These are phyloP conservation scores for Poecilia gillii DNA, from an alignment of 2,797 vertebrate genomes.

Conservation along the genomic window DNA sequence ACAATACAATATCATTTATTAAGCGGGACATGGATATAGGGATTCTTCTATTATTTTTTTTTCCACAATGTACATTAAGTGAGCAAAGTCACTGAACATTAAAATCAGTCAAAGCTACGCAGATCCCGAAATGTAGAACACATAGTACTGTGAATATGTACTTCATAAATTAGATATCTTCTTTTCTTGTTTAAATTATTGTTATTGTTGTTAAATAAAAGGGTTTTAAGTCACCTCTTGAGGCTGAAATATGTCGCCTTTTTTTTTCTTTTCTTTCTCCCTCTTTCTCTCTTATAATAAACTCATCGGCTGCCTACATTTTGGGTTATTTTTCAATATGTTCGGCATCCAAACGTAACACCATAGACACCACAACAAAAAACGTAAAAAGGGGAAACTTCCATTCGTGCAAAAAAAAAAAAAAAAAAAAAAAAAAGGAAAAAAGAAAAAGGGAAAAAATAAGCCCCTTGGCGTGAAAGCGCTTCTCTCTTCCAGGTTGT, in stretches of 20 bases:
- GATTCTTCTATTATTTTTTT: slow-evolving; percentile 78
- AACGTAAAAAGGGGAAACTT: slow-evolving; percentile 71
- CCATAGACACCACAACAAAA: slow-evolving; percentile 84
- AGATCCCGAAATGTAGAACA: slow-evolving; percentile 84
- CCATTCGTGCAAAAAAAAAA: slow-evolving; percentile 93
- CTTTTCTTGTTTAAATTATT: slow-evolving; percentile 5
- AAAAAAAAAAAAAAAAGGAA: slow-evolving; percentile 27
- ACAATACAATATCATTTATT: slow-evolving; percentile 89
- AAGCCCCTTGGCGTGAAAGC: slow-evolving; percentile 88
- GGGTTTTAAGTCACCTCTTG: slow-evolving; percentile 77
- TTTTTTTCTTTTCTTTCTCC: slow-evolving; percentile 68
- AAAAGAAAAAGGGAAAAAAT: slow-evolving; percentile 62
- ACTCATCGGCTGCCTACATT: slow-evolving; percentile 82
- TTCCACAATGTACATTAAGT: slow-evolving; percentile 80
- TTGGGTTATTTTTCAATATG: slow-evolving; percentile 84
- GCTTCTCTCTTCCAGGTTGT: slow-evolving; percentile 93
- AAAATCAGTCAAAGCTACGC: slow-evolving; percentile 86
- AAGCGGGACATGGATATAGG: slow-evolving; percentile 83
- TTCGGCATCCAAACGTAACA: slow-evolving; percentile 87
- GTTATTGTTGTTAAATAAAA: slow-evolving; percentile 72
- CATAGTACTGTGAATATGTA: slow-evolving; percentile 85
- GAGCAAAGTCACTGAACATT: slow-evolving; percentile 85
- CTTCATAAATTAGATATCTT: slow-evolving; percentile 81
- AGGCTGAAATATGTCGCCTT: slow-evolving; percentile 82
- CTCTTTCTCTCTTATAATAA: slow-evolving; percentile 74